Evolutionary conservation across 1,140 invertebrate species (phyloP), one percentile per base, ranked within the genome.

Genomic region (Aricia agestis): DNA sequence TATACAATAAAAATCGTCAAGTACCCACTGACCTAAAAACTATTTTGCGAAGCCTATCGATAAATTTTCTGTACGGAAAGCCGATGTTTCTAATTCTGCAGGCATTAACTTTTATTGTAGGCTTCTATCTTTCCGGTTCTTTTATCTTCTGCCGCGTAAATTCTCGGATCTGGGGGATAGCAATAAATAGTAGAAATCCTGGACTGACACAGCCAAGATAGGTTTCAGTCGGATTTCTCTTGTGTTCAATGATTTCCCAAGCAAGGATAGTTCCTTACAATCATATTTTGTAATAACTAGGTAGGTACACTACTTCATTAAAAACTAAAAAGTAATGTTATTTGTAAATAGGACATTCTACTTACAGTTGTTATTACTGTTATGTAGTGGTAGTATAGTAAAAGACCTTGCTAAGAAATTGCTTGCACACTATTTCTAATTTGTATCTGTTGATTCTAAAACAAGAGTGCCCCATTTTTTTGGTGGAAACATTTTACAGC

Each of bases 181-280:
- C 82, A 88, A 89, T 88, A 89, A 89, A 89, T 89, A 89, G 82
- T 76, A 79, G 78, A 87, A 89, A 89, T 89, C 86, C 82, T 78
- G 82, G 87, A 89, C 82, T 82, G 87, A 87, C 82, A 80, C 82
- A 82, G 75, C 73, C 77, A 76, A 76, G 82, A 89, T 88, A 85
- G 78, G 84, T 86, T 80, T 89, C 83, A 83, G 81, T 75, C 73
- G 74, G 74, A 75, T 82, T 77, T 73, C 68, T 75, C 75, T 69
- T 71, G 13, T 13, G 11, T 52, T 52, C 13, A 13, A 52, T 52
- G 11, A 15, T 52, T 52, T 52, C 10, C 1, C 1, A 52, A 52
- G 3, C 13, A 52, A 52, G 45, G 45, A 52, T 52, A 52, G 45
- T 5, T 15, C 7, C 9, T 3, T 52, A 11, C 11, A 15, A 4